phyloP scores from a whole-genome alignment of 1,140 invertebrate genomes.

The Papilio dardanus region DNA sequence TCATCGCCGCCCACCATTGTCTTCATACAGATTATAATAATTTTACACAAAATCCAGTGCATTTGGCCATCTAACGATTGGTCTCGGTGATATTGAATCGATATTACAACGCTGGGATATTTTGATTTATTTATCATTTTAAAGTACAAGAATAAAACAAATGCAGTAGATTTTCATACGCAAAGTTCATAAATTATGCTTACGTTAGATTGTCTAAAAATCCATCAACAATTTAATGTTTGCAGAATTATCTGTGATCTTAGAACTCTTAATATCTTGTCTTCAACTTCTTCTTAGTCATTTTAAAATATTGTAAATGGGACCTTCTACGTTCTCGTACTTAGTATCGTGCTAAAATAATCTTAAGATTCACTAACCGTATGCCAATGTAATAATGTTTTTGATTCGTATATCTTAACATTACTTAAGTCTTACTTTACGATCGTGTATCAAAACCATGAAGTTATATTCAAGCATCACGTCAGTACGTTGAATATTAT shows the following conservation, averaged over 20 bases:
- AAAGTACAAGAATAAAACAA: conserved; percentile 12
- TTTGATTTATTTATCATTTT: conserved; percentile 45
- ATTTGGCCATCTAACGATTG: conserved; percentile 67
- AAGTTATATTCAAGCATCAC: neutral
- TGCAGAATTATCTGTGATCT: conserved; percentile 32
- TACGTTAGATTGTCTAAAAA: neutral
- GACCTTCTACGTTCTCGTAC: neutral
- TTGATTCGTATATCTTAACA: neutral
- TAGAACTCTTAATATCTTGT: neutral
- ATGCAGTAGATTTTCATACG: neutral
- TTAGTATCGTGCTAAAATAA: neutral
- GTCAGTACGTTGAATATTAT: conserved; percentile 16
- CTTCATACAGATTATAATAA: conserved; percentile 68
- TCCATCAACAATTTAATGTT: neutral
- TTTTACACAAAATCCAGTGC: conserved; percentile 68
- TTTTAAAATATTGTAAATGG: neutral
- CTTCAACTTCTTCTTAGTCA: neutral
- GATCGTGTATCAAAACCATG: neutral
- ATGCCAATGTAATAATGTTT: neutral
- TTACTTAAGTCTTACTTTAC: neutral
- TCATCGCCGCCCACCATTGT: conserved; percentile 62
- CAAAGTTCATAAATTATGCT: neutral
- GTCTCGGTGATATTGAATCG: conserved; percentile 60
- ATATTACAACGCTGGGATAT: conserved; percentile 43
- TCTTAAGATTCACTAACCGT: neutral